Base-by-base conservation (phyloP, 2,797 vertebrate species). In the Numenius phaeopus region DNA sequence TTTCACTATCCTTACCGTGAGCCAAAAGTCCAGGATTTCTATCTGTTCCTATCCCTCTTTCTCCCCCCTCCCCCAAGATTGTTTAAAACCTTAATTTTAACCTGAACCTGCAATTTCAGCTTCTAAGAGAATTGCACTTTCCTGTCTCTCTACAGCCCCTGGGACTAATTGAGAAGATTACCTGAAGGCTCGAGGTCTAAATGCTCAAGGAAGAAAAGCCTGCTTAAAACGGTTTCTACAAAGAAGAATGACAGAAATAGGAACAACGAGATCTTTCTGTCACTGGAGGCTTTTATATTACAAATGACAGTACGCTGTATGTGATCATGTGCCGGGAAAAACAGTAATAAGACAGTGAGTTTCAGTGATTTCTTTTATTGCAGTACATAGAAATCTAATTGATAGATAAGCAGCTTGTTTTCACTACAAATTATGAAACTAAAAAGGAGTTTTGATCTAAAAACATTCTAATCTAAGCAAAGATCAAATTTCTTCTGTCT, bases 151-250 rank as follows among this genome's bases (percentile, higher is more conserved):
- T 65, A 34, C 75, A 90, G 73, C 83, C 84, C 54, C 49, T 55
- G 85, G 65, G 90, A 97, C n/a, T 87, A 97, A 97, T 79, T 90
- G 95, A 96, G 90, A 90, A 85, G 71, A 97, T 96, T 96, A 94
- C 83, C 83, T 64, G 86, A 47, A 66, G 67, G 66, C 55, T 92
- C 4, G 3, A 95, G 85, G 73, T 87, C 91, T 93, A 94, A 96
- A 96, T 0, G 27, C 73, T 73, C 34, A 20, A 84, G 77, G 72
- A 95, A 96, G 59, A 79, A 78, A 94, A 96, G 57, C 5, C 46
- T 89, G 83, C 87, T 95, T 90, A 77, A 97, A 97, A 93, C 2
- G 1, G 79, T 81, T 94, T 92, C 39, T 76, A 67, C 32, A 50
- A 52, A 92, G 71, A 84, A 59, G 52, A 90, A 26, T 19, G 37